phyloP scores from a whole-genome alignment of 2,888 invertebrate species.

The Leucoptera coffeella region DNA sequence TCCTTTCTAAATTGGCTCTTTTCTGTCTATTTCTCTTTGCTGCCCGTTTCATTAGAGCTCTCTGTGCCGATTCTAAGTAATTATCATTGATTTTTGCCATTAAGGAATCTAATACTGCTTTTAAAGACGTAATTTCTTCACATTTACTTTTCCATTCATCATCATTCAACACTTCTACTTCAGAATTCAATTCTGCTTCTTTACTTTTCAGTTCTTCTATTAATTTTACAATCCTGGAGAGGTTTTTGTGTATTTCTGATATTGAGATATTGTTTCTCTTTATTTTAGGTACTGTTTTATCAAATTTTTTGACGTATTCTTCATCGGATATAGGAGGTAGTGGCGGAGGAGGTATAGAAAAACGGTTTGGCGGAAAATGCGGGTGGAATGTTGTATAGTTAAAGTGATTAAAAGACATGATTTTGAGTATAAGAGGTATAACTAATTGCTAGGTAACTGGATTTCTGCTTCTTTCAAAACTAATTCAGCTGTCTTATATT shows the following conservation, averaged over 20 bases:
- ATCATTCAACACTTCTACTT: conserved; percentile 33
- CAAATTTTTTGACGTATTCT: conserved; percentile 19
- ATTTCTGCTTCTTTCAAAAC: conserved; percentile 61
- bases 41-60: conserved; percentile 29
- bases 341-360: conserved; percentile 15
- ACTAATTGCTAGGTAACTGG: conserved; percentile 36
- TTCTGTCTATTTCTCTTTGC: conserved; percentile 42
- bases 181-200: conserved; percentile 26
- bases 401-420: conserved; percentile 37
- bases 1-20: conserved; percentile 22
- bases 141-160: conserved; percentile 49
- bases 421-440: conserved; percentile 15
- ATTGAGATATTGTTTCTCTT: conserved; percentile 12
- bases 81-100: conserved; percentile 29
- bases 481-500: conserved; percentile 62
- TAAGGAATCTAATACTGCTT: conserved; percentile 29
- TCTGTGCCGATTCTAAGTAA: conserved; percentile 26
- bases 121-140: conserved; percentile 38
- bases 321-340: conserved; percentile 15
- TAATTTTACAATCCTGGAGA: conserved; percentile 12
- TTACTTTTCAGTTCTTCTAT: conserved; percentile 16
- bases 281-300: conserved; percentile 8
- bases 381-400: conserved; percentile 38
- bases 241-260: conserved; percentile 13
- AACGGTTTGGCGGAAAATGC: conserved; percentile 8